Base-by-base conservation (phyloP, 2,113 vertebrate genomes). In the Caretta caretta region DNA sequence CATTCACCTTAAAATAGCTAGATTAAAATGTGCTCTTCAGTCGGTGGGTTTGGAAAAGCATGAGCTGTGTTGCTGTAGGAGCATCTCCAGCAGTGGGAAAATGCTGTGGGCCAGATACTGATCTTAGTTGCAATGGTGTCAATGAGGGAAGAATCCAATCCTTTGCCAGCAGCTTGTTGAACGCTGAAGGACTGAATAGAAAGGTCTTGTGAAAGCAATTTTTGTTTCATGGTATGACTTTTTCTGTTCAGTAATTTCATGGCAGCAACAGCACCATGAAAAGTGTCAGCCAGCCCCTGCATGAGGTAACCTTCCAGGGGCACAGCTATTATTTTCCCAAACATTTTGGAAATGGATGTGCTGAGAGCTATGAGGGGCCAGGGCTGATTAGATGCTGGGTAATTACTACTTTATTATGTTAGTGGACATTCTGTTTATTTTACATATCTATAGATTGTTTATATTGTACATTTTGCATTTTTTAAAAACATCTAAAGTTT, bases 251-350 rank as follows among this genome's bases (percentile, higher is more conserved):
- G 83, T 84, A 88, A 97, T 97, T 88, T 93, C 92, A 93, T 93
- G 62, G 90, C 88, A 90, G 87, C 65, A 96, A 84, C 87, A 93
- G 78, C 82, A 93, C 87, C 1, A 1, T 83, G 90, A 91, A 92
- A 90, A 92, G 84, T 90, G 92, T 84, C 89, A 94, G 83, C 14
- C 79, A 94, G 88, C 91, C 54, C 80, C 69, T 56, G 69, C 91
- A 95, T 56, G 83, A 96, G 93, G 90, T 97, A 87, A 89, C 81
- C 56, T 96, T 96, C 91, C 96, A 97, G 91, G 90, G 65, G 89
- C 6, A 31, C 80, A 91, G 84, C 51, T 92, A 87, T 90, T n/a
- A 31, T 82, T 94, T 76, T 65, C 42, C 79, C 92, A 82, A 80
- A 65, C 87, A 94, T 96, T 76, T 89, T 88, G 90, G 78, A 42